These are phyloP conservation scores for Apteryx owenii DNA, from an alignment of 2,113 vertebrate species.

Conservation along the genomic window DNA sequence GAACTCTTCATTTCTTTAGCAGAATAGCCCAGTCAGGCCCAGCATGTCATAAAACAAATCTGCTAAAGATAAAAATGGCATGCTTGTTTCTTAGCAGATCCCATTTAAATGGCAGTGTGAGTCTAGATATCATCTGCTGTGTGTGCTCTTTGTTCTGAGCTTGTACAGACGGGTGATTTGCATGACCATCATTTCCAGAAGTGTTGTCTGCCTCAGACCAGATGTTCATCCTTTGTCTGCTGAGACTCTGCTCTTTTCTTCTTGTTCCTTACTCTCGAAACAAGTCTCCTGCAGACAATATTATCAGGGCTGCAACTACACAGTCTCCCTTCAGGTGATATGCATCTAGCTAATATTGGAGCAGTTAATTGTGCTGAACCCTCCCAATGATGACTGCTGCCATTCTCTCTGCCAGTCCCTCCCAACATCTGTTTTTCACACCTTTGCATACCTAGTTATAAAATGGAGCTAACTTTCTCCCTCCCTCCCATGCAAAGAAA, in stretches of 20 bases:
- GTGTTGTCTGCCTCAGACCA: slow-evolving; percentile 46
- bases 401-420: neutral
- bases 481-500: neutral
- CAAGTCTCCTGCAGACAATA: neutral
- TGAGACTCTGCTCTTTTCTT: slow-evolving; percentile 38
- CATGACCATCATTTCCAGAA: slow-evolving; percentile 54
- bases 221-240: slow-evolving; percentile 59
- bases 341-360: neutral
- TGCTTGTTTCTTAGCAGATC: slow-evolving; percentile 41
- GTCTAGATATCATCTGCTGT: slow-evolving; percentile 26
- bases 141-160: slow-evolving; percentile 6
- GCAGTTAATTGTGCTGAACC: neutral
- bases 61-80: slow-evolving; percentile 23
- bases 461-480: neutral
- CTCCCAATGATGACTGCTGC: neutral
- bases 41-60: neutral
- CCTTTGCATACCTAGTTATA: neutral
- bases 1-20: slow-evolving; percentile 22
- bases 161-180: slow-evolving; percentile 30
- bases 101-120: slow-evolving; percentile 48
- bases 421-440: neutral
- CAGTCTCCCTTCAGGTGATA: neutral
- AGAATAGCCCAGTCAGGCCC: slow-evolving; percentile 21
- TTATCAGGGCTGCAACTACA: neutral
- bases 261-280: neutral